Evolutionary conservation across 1,140 invertebrate species (phyloP), one percentile per base, ranked within the genome.

Genomic region (Venturia canescens): DNA sequence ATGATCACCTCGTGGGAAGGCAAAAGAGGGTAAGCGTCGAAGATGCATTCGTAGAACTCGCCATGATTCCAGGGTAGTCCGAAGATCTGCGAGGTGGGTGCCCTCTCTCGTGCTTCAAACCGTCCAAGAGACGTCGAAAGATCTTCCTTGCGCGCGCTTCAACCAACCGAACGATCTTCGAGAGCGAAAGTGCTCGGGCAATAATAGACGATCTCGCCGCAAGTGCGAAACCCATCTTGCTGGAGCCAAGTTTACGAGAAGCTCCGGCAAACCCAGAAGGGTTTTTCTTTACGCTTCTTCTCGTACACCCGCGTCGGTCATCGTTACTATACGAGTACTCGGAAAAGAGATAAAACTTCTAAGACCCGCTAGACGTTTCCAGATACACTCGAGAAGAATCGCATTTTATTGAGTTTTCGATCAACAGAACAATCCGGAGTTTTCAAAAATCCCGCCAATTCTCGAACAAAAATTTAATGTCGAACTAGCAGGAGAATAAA

Each of bases 41-140:
- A 44, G 70, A 82, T 60, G 81, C 76, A 79, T 82, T 79, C 67
- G 29, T 79, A 82, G 70, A 79, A 82, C 81, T 82, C 71, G 50
- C 38, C 67, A 67, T 53, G 80, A 82, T 82, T 82, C 75, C 80
- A 79, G 78, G 80, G 80, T 79, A 63, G 66, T 77, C 50, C 67
- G 63, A 60, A 57, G 34, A 77, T 70, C 16, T 31, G 53, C 29
- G 50, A 60, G 53, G 38, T 11, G 27, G 31, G 66, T 31, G 27
- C 29, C 18, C 66, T 31, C 26, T 67, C 26, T 31, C 29, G 15
- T 31, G 31, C 29, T 31, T 29, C 23, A 63, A 26, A 13, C 9
- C 9, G 48, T 18, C 11, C 70, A 48, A 48, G 34, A 48, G 70
- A 72, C 4, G 48, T 13, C 3, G 21, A 53, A 57, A 57, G 27